Evolutionary conservation across 2,113 vertebrate species (phyloP), one percentile per base, ranked within the genome.

Genomic region (Fregata magnificens): DNA sequence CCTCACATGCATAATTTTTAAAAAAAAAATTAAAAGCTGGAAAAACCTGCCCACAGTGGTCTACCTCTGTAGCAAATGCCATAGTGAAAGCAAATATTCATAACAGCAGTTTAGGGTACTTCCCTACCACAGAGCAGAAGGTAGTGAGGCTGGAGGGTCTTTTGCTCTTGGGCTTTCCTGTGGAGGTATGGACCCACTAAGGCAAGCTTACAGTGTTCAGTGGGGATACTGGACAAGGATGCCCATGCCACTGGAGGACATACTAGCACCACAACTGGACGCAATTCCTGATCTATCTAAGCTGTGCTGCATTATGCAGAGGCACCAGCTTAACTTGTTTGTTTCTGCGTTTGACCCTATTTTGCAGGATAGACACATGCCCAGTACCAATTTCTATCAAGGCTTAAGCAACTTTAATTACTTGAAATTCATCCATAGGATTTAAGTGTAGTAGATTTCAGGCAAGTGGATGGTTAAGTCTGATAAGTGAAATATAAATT

Each of bases 1-100:
- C 15, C 19, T 50, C 32, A 44, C 7, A 29, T 8, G 24, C 6
- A 8, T 0, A 1, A 16, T 10, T 38, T 44, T 31, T 24, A 2
- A 1, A 7, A 45, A 7, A 45, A 49, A 49, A 47, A 5, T 1
- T 19, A 47, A 13, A 66, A 79, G 19, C 36, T 80, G 40, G 11
- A 26, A 40, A 77, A 70, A 40, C 5, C 6, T 40, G 22, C 15
- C 32, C 29, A 59, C 32, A 31, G 24, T 6, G 14, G 4, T 32
- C 34, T 47, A 10, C 11, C 16, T 45, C 17, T 61, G 31, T 55
- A 86, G 77, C 14, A 81, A 81, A 52, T 13, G 56, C 61, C 20
- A 20, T 18, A 44, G 52, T 5, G 52, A 49, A 52, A 88, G 36
- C 16, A 72, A 56, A 56, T 63, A 50, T 12, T 82, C 10, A 4